phyloP scores from a whole-genome alignment of 2,888 invertebrate species.

The Brassicogethes aeneus region DNA sequence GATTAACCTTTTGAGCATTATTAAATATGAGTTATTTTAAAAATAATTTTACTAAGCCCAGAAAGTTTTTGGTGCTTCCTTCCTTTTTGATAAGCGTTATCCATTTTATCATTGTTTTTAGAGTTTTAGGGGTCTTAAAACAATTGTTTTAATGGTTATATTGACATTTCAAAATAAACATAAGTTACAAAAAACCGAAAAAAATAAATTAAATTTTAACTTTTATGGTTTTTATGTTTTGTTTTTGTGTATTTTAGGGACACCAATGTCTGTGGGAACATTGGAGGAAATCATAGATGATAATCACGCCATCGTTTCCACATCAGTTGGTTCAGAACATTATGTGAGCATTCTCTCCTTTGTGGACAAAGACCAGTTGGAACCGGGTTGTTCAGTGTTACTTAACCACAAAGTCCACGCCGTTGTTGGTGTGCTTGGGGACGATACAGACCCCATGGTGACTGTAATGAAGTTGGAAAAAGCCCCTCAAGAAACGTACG shows the following conservation, averaged over 20 bases:
- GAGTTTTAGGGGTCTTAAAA: no score
- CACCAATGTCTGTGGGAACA: constrained; percentile 99
- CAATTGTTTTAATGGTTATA: no score
- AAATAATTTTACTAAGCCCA: no score
- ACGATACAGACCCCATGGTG: constrained; percentile 99
- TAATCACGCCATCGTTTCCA: constrained; percentile 98
- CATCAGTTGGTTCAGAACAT: constrained; percentile 98
- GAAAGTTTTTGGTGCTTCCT: no score
- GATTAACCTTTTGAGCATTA: no score
- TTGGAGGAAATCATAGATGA: constrained; percentile 99
- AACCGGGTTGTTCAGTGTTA: constrained; percentile 97
- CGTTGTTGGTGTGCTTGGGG: constrained; percentile 89
- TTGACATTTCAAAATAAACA: no score
- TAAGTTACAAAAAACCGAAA: no score
- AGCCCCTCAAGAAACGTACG: constrained; percentile 98
- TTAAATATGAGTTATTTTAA: no score
- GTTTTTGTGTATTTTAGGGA: constrained; percentile 50
- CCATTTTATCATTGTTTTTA: no score
- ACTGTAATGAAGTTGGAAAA: constrained; percentile 99
- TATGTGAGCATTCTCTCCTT: constrained; percentile 98
- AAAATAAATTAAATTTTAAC: no score
- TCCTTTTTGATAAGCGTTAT: no score
- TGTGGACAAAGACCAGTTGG: constrained; percentile 98
- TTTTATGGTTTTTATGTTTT: no score
- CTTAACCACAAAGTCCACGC: constrained; percentile 99